A percentile compares a stretch with the other conserved stretches of the same genome.
Evolutionary conservation across 2,797 vertebrate species (phyloP).

Genomic region (Hydrocynus forskahlii): DNA sequence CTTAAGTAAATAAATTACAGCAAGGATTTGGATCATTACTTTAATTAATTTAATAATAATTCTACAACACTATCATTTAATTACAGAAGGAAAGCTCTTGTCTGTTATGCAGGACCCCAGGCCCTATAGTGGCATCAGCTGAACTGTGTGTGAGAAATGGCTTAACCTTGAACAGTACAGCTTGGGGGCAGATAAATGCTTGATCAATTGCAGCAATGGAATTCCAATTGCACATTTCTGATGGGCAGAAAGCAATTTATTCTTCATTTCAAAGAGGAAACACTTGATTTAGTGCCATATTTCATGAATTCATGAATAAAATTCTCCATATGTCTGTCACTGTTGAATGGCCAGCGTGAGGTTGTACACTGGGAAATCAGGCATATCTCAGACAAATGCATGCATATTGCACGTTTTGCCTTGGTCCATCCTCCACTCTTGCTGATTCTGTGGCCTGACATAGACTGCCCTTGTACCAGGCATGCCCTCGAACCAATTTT

Average conservation of each 20-base stretch:
- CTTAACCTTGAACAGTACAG: constrained; percentile 23
- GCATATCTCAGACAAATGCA: constrained; percentile 6
- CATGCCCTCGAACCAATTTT: constrained; percentile 30
- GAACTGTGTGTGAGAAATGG: constrained; percentile 3
- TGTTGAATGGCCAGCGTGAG: background rate
- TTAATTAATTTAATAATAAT: too few relatives aligned
- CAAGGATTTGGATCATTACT: too few relatives aligned
- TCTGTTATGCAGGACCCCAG: too few relatives aligned
- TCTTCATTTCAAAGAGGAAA: constrained; percentile 26
- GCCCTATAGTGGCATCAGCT: background rate
- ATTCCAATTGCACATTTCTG: constrained; percentile 29
- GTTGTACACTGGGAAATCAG: constrained; percentile 10
- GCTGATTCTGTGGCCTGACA: constrained; percentile 21
- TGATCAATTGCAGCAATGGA: constrained; percentile 29
- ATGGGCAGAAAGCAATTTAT: constrained; percentile 31
- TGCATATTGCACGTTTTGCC: constrained; percentile 11
- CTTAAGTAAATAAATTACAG: too few relatives aligned
- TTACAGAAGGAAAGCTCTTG: background rate
- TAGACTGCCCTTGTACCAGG: constrained; percentile 18
- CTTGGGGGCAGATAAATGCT: constrained; percentile 14
- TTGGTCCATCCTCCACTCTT: background rate
- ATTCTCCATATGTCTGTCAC: background rate
- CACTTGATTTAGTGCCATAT: constrained; percentile 32
- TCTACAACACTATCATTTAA: background rate
- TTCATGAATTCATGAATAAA: constrained; percentile 26